Base-by-base conservation (phyloP, 1,140 invertebrate genomes). In the Drosophila sp. region DNA sequence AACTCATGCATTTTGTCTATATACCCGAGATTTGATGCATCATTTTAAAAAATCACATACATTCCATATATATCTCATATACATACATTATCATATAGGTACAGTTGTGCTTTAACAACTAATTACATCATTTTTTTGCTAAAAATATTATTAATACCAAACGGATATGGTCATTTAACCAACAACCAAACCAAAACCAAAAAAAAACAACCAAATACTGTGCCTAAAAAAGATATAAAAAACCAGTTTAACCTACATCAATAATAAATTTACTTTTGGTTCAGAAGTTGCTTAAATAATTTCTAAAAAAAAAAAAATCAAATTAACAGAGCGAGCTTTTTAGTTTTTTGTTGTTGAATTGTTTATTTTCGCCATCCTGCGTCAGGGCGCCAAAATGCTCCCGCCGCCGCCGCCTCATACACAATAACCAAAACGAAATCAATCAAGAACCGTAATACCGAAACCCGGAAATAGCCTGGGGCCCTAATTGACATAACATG, bases 111-210 rank as follows among this genome's bases (percentile, higher is more conserved):
- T 87, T 58, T 87, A 89, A 87, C 83, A 87, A 87, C 84, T 83
- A 87, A 87, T 89, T 82, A 67, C 44, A 50, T 27, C 7, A 33
- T n/a, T 27, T 61, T 47, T 11, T 27, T 69, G 77, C 81, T 80
- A 79, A 75, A 89, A 75, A 89, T 77, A 84, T 77, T 83, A 79
- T 83, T 86, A 83, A 70, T 83, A 79, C 80, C 74, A 91, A 90
- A 92, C 90, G 91, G 91, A 92, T 90, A 92, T 92, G 91, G 91
- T 92, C 91, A 92, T 92, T 92, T 92, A 92, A 92, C 90, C 91
- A 89, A 87, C 72, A 74, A 80, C 72, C 76, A 73, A 74, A 73
- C 66, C 62, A 79, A 57, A 81, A 82, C 75, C 69, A 74, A 79
- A 57, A 64, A 74, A 41, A 81, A 82, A 75, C 71, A 76, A 80